These are phyloP conservation scores for Biston betularia DNA, from an alignment of 2,888 invertebrate genomes.

Conservation along the genomic window DNA sequence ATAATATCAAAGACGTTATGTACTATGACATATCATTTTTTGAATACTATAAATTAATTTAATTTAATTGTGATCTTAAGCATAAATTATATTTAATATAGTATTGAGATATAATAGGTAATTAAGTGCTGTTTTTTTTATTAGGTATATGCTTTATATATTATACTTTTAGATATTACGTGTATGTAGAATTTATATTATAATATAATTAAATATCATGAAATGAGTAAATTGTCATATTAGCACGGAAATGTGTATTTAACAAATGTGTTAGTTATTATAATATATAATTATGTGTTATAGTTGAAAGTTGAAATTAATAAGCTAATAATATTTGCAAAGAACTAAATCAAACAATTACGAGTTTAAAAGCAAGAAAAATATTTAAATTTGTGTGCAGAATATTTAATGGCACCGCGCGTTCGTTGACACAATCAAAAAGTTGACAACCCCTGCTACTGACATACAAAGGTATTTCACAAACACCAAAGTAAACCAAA, in stretches of 20 bases:
- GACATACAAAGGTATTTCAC: not conserved
- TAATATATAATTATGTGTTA: conserved; percentile 3
- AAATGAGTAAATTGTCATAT: conserved; percentile 23
- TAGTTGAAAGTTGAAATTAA: not conserved
- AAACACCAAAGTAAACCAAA: not conserved
- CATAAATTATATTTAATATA: conserved; percentile 48
- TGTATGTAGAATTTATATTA: conserved; percentile 12
- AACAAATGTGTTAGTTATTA: conserved; percentile 22
- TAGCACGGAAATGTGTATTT: conserved; percentile 29
- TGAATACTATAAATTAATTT: conserved; percentile 60
- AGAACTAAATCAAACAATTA: not conserved
- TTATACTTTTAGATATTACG: conserved; percentile 26
- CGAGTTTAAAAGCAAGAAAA: not conserved
- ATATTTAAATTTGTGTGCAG: not conserved
- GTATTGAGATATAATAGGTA: conserved; percentile 45
- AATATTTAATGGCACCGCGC: not conserved
- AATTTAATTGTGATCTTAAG: conserved; percentile 58
- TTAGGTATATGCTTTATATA: conserved; percentile 23
- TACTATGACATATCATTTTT: conserved; percentile 77
- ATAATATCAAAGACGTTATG: conserved; percentile 43
- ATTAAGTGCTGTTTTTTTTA: conserved; percentile 19
- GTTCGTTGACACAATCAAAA: not conserved
- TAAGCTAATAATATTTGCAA: not conserved
- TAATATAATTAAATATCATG: conserved; percentile 17
- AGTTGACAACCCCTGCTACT: not conserved